Evolutionary conservation across 2,888 invertebrate species (phyloP).

Genomic region (Melanophora roralis): DNA sequence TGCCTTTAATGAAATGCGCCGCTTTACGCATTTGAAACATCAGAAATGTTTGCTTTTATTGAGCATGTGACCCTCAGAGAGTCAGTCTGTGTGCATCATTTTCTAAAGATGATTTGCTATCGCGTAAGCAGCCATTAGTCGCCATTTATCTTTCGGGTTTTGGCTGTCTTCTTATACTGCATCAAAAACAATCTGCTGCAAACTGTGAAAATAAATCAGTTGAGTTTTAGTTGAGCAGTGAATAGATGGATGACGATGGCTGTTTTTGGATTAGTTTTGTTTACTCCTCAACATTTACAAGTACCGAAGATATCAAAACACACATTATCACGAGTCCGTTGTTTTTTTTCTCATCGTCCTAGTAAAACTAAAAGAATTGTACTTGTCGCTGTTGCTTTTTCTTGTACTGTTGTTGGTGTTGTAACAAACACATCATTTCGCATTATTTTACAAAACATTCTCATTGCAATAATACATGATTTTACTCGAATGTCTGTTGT

Average conservation of each 20-base stretch:
- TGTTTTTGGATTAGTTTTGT: conserved; percentile 44
- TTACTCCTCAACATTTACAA: conserved; percentile 51
- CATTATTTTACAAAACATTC: conserved; percentile 64
- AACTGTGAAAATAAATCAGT: conserved; percentile 77
- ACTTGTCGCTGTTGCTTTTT: conserved; percentile 23
- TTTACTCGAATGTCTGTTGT: conserved; percentile 44
- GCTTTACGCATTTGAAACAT: conserved; percentile 24
- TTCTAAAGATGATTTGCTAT: conserved; percentile 53
- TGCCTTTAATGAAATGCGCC: conserved; percentile 11
- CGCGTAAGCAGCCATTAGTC: conserved; percentile 66
- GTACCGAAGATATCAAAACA: conserved; percentile 19
- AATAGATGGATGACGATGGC: conserved; percentile 58
- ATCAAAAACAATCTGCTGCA: conserved; percentile 75
- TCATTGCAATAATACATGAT: conserved; percentile 62
- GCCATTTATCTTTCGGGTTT: conserved; percentile 71
- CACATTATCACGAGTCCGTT: conserved; percentile 50
- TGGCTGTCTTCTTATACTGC: conserved; percentile 69
- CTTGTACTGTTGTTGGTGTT: conserved; percentile 36
- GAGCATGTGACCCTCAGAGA: conserved; percentile 13
- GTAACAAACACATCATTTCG: conserved; percentile 60
- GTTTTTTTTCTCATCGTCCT: conserved; percentile 47
- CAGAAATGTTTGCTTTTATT: background rate
- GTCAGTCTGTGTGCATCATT: conserved; percentile 25
- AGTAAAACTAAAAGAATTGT: conserved; percentile 21
- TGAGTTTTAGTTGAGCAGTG: conserved; percentile 67